Percentiles rank a stretch among this genome's conserved stretches.
Evolutionary conservation across 1,140 invertebrate species (phyloP).

Genomic region (Probaryconus sp.): DNA sequence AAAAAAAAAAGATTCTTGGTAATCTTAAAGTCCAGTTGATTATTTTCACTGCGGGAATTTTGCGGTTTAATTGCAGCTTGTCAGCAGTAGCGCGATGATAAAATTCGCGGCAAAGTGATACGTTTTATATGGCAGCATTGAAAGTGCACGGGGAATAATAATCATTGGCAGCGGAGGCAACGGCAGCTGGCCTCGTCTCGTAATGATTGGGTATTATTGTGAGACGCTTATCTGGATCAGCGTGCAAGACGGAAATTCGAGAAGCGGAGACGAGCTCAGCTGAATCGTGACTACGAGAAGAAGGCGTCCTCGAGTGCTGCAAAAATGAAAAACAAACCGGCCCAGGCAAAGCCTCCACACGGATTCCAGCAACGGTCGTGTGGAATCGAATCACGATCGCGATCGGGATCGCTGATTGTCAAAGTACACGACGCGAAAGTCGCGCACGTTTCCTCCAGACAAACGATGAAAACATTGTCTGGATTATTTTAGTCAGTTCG

Average conservation of each 20-base stretch:
- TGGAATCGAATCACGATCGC: slow-evolving; percentile 51
- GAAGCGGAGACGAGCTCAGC: slow-evolving; percentile 43
- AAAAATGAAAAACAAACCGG: slow-evolving; percentile 51
- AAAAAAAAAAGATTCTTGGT: too few relatives aligned
- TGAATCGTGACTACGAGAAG: slow-evolving; percentile 37
- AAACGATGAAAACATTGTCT: slow-evolving; percentile 34
- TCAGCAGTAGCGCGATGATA: slow-evolving; percentile 6
- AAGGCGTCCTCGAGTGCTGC: slow-evolving; percentile 46
- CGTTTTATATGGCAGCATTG: slow-evolving; percentile 22
- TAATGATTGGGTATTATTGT: slow-evolving; percentile 55
- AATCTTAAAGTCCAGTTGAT: too few relatives aligned
- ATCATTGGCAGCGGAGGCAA: slow-evolving; percentile 18
- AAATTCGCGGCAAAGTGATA: background rate
- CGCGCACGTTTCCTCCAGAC: too few relatives aligned
- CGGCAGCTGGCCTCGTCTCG: slow-evolving; percentile 39
- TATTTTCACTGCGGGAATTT: slow-evolving; percentile 14
- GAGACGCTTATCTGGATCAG: slow-evolving; percentile 52
- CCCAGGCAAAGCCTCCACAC: too few relatives aligned
- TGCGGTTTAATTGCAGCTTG: slow-evolving; percentile 42
- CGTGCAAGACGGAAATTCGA: slow-evolving; percentile 53
- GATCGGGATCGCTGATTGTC: slow-evolving; percentile 58
- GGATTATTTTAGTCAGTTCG: background rate
- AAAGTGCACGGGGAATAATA: slow-evolving; percentile 29
- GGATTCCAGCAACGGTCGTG: too few relatives aligned
- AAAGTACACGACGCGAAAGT: slow-evolving; percentile 57